Evolutionary conservation across 2,797 vertebrate genomes (phyloP), one percentile per base, ranked within the genome.

Genomic region (Fratercula arctica): DNA sequence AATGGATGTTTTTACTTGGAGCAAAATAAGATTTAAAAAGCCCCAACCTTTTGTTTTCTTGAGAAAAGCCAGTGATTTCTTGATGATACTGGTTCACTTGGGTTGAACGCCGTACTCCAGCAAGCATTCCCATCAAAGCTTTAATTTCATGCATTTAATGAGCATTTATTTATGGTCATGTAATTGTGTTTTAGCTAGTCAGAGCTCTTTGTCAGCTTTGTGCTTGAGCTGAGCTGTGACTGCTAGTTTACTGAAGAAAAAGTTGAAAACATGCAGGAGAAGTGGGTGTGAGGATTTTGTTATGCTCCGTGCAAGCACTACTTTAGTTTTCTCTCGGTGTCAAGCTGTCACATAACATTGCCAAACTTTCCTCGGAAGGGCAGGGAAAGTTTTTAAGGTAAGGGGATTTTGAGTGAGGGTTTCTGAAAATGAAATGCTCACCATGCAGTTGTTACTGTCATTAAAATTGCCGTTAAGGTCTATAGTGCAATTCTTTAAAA

Each of bases 1-100:
- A 96, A 93, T 81, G 66, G 76, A 81, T 81, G 24, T 81, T 96
- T 96, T 93, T 48, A 91, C 89, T 95, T 72, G 54, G 39, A 81
- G 80, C 79, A 93, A 88, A 76, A 59, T 84, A 90, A 84, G 59
- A 90, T 54, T 43, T 78, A 2, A 83, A 91, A 94, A 91, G 53
- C 25, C 18, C 4, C 11, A n/a, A 6, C n/a, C 21, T 91, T 84
- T 72, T 73, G 13, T 95, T 95, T 93, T 78, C 60, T n/a, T 76
- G 24, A 69, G 77, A 73, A 89, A 37, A 96, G 46, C 19, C 3
- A 6, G 9, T 82, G 70, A 25, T 79, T 89, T 90, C 85, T 66
- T 81, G 82, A 73, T 86, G 25, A 39, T 61, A 0, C 35, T 54
- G 25, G 31, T 56, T 86, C 89, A 37, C 69, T 76, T 69, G 39